Percentiles rank a stretch among this genome's conserved stretches.
Conservation (phyloP, 2,888 invertebrate species). For the Andrena camellia region DNA sequence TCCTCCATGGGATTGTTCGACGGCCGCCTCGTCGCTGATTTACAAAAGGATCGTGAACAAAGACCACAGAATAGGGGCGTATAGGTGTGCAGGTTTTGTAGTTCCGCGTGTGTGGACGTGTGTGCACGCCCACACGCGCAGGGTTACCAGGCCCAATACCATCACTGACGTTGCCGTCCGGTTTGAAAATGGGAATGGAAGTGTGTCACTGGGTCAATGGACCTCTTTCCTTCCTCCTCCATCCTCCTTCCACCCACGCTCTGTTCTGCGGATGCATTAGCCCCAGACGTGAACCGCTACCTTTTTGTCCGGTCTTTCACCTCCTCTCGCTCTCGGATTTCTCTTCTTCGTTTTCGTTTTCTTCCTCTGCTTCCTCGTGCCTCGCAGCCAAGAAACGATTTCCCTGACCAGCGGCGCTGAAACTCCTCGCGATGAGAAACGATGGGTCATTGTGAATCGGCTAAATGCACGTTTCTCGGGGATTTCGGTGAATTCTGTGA, state of each 20-base stretch:
- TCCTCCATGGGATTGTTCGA: too few species aligned
- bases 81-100: background rate
- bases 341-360: slow-evolving; percentile 37
- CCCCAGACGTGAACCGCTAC: slow-evolving; percentile 59
- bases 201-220: slow-evolving; percentile 80
- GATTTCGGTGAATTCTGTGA: too few species aligned
- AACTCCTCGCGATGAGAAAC: slow-evolving; percentile 23
- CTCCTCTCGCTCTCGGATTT: slow-evolving; percentile 14
- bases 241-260: slow-evolving; percentile 34
- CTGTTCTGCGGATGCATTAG: slow-evolving; percentile 67
- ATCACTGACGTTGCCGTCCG: slow-evolving; percentile 48
- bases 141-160: slow-evolving; percentile 37
- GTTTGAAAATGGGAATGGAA: slow-evolving; percentile 75
- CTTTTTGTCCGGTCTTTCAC: slow-evolving; percentile 50
- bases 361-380: slow-evolving; percentile 14
- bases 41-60: slow-evolving; percentile 18
- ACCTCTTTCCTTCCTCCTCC: slow-evolving; percentile 60
- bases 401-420: slow-evolving; percentile 28
- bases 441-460: slow-evolving; percentile 15
- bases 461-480: background rate
- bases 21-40: slow-evolving; percentile 5
- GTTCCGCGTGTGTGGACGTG: background rate
- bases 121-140: slow-evolving; percentile 35
- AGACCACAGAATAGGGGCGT: background rate
- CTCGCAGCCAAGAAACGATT: slow-evolving; percentile 8